Conservation (phyloP, 2,888 invertebrate genomes). For the Chesias legatella region DNA sequence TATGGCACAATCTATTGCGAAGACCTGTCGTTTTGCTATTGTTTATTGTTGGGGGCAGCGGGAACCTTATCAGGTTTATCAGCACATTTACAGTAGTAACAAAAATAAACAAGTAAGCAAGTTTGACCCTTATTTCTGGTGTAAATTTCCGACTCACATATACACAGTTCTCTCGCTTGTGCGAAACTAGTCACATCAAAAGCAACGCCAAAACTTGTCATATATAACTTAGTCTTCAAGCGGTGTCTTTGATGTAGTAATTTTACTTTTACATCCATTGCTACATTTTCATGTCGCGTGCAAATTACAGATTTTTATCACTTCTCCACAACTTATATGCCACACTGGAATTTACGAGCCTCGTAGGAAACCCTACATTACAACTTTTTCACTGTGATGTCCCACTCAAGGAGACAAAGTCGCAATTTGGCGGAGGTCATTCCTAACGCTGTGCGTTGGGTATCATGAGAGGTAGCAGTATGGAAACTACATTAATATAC, state of each 20-base stretch:
- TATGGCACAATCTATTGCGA: no score
- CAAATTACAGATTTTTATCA: constrained; percentile 24
- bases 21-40: no score
- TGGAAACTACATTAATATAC: no score
- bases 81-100: no score
- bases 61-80: no score
- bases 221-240: constrained; percentile 4
- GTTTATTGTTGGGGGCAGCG: no score
- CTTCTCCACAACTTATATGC: constrained; percentile 23
- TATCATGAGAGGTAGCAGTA: no score
- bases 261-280: constrained; percentile 11
- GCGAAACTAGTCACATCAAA: no score
- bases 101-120: no score
- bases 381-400: constrained; percentile 28
- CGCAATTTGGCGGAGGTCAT: constrained; percentile 18
- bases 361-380: constrained; percentile 21
- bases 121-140: no score
- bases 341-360: constrained; percentile 26
- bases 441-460: constrained; percentile 1
- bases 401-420: constrained; percentile 25
- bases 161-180: no score
- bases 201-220: constrained; percentile 6
- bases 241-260: constrained; percentile 1
- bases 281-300: constrained; percentile 15
- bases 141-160: no score